Evolutionary conservation across 2,113 vertebrate genomes (phyloP), one percentile per base, ranked within the genome.

Genomic region (Neogobius melanostomus): DNA sequence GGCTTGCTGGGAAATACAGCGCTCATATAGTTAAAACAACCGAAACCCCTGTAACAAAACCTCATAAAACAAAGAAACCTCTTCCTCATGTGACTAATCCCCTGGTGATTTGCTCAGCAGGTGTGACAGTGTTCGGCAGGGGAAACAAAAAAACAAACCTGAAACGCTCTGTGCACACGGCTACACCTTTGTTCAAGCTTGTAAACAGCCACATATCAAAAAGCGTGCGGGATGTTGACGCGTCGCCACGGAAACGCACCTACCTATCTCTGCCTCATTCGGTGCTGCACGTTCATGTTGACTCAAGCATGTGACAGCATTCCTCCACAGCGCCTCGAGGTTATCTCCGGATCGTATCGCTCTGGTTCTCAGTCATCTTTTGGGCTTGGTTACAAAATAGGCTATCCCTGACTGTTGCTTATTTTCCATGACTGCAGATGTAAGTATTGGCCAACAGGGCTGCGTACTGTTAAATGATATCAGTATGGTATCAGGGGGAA

Each of bases 171-270:
- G 36, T 42, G 15, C 7, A 17, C 60, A 54, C 9, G 59, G 48
- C 64, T 63, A 74, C 72, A 65, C 71, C 64, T 75, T 43, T 14
- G 46, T 49, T 51, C 71, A 4, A 2, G 7, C 42, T 4, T n/a
- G 0, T 70, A 66, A 64, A 44, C 48, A 42, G 17, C 49, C 52
- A 62, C 66, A 65, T 6, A 0, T 44, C 61, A 63, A n/a, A 11
- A 11, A 0, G 12, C 57, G 28, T 5, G 28, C 21, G 43, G 84
- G 86, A 87, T 91, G 85, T 83, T 76, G 72, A 59, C 43, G 49
- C 14, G 82, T 90, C 86, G 74, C 83, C 78, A 80, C 46, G 63
- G 87, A 71, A 84, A 91, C 86, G 69, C 56, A 73, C 59, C 69
- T 77, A 73, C 59, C 69, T 77, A 54, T 4, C 53, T 54, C 72